These are phyloP conservation scores for Drosophila tsacasi DNA, from an alignment of 1,140 invertebrate species.

Conservation along the genomic window DNA sequence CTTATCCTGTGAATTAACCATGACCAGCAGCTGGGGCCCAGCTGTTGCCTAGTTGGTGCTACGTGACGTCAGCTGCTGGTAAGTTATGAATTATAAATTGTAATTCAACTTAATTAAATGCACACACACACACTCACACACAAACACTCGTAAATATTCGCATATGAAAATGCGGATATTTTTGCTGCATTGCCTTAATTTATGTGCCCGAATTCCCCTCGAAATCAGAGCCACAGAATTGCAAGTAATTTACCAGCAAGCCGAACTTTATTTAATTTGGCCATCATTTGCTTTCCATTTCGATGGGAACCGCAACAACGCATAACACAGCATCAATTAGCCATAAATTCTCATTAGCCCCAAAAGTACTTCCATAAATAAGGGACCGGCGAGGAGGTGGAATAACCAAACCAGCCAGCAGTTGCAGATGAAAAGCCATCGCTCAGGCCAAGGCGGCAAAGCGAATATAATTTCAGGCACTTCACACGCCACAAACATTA, in stretches of 20 bases:
- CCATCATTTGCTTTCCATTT: slow-evolving; percentile 35
- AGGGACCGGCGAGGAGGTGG: background rate
- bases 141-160: background rate
- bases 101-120: slow-evolving; percentile 60
- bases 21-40: slow-evolving; percentile 35
- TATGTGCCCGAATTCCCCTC: background rate
- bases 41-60: slow-evolving; percentile 19
- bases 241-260: slow-evolving; percentile 27
- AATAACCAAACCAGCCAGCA: background rate
- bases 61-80: slow-evolving; percentile 23
- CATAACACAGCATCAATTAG: slow-evolving; percentile 60
- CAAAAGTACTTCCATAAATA: slow-evolving; percentile 53
- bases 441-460: slow-evolving; percentile 42
- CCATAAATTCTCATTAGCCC: slow-evolving; percentile 72
- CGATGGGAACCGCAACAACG: background rate
- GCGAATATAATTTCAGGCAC: slow-evolving; percentile 37
- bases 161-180: slow-evolving; percentile 38
- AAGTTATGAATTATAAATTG: slow-evolving; percentile 67
- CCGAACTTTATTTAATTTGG: slow-evolving; percentile 21
- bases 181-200: slow-evolving; percentile 59
- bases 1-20: slow-evolving; percentile 67
- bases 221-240: slow-evolving; percentile 26
- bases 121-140: slow-evolving; percentile 11
- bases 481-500: slow-evolving; percentile 34
- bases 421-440: slow-evolving; percentile 43